Percentiles rank a stretch among this genome's conserved stretches.
Evolutionary conservation across 2,888 invertebrate genomes (phyloP).

Genomic region (Sinelater perroti): DNA sequence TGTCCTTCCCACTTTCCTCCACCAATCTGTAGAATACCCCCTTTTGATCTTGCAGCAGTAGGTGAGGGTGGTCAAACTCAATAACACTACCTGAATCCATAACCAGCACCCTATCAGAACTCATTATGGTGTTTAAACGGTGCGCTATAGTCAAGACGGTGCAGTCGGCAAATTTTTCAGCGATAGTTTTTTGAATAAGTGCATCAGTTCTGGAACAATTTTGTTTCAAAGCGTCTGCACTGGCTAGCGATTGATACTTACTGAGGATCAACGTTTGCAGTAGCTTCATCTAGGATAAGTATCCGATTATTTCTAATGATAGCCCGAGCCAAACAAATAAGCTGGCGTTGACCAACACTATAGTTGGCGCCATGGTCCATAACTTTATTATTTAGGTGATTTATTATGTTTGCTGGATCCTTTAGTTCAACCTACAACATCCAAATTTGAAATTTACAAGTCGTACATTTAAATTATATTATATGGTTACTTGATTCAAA

Average conservation of each 20-base stretch:
- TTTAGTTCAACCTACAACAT: constrained; percentile 22
- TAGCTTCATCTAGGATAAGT: constrained; percentile 90
- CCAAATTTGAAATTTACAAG: too few relatives aligned
- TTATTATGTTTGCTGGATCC: constrained; percentile 67
- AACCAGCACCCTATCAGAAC: constrained; percentile 86
- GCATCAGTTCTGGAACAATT: constrained; percentile 75
- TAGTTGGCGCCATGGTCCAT: constrained; percentile 84
- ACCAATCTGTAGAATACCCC: constrained; percentile 76
- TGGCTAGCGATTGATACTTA: too few relatives aligned
- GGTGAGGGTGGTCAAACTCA: constrained; percentile 76
- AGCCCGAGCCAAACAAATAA: constrained; percentile 89
- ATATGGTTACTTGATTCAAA: constrained; percentile 70
- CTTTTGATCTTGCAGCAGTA: constrained; percentile 67
- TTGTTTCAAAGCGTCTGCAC: too few relatives aligned
- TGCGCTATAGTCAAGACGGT: constrained; percentile 92
- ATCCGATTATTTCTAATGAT: constrained; percentile 85
- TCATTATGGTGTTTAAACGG: constrained; percentile 90
- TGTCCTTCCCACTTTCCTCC: constrained; percentile 70
- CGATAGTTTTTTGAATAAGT: constrained; percentile 84
- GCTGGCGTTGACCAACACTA: constrained; percentile 89
- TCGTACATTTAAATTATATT: neutral
- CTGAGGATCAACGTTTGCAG: constrained; percentile 92
- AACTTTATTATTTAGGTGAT: constrained; percentile 73
- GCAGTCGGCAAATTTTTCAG: constrained; percentile 80
- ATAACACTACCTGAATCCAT: constrained; percentile 81